phyloP scores from a whole-genome alignment of 2,113 vertebrate species.

The Eurypyga helias region DNA sequence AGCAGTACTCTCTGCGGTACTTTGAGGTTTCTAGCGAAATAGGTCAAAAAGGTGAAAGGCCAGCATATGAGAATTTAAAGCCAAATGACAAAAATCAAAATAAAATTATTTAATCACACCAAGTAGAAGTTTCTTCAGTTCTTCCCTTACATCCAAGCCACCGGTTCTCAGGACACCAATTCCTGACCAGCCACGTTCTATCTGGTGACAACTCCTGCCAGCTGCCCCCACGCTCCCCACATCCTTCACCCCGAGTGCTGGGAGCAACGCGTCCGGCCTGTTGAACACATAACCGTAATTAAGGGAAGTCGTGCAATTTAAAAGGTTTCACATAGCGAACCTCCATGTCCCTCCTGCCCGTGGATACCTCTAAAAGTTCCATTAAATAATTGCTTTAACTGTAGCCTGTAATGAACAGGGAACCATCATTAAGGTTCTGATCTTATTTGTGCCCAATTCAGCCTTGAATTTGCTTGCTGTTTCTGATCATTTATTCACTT shows the following conservation, averaged over 20 bases:
- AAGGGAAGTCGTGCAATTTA: background rate
- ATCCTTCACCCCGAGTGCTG: background rate
- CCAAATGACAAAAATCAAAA: background rate
- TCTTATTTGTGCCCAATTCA: background rate
- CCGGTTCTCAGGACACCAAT: background rate
- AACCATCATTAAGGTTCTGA: background rate
- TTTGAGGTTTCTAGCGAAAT: background rate
- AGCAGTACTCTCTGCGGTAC: background rate
- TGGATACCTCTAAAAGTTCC: background rate
- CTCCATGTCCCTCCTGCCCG: accelerated
- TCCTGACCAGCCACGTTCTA: background rate
- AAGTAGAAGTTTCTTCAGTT: background rate
- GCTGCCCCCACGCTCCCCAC: accelerated
- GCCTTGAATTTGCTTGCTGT: background rate
- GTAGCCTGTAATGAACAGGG: background rate
- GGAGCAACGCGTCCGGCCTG: background rate
- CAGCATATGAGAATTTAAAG: background rate
- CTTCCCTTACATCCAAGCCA: background rate
- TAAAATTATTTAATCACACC: background rate
- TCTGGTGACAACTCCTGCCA: background rate
- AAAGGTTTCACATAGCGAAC: background rate
- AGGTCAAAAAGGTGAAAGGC: background rate
- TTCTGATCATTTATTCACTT: background rate
- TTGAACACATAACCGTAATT: background rate
- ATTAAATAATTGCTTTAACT: background rate